A percentile compares a stretch with the other conserved stretches of the same genome.
Evolutionary conservation across 64 coral and sea anemone species (phyloP).

Genomic region (Porites lutea): DNA sequence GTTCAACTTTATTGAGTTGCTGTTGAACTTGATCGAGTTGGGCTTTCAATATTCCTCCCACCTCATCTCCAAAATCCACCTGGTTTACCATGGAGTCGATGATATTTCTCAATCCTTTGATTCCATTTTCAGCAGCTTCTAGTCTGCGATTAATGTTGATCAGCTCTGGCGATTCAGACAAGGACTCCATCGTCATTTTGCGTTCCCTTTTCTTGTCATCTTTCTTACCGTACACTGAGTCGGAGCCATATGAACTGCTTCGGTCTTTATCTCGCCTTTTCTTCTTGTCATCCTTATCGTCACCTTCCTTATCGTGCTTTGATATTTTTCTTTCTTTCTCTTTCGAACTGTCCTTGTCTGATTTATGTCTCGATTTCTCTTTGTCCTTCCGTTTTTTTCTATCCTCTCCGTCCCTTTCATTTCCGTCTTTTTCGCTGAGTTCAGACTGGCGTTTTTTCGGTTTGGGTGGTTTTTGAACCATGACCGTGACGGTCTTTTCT

Average conservation of each 20-base stretch:
- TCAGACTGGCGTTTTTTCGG: constrained; percentile 4
- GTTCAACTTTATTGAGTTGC: constrained; percentile 79
- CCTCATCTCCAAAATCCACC: constrained; percentile 92
- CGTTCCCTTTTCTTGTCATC: constrained; percentile 82
- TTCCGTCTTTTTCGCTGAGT: constrained; percentile 62
- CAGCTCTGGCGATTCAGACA: constrained; percentile 76
- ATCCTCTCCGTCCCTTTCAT: constrained; percentile 62
- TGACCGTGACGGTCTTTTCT: constrained; percentile 86
- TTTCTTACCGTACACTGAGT: constrained; percentile 61
- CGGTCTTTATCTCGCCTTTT: constrained; percentile 56
- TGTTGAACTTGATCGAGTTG: constrained; percentile 83
- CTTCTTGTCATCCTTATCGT: constrained; percentile 74
- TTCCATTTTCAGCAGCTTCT: constrained; percentile 82
- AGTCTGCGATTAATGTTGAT: constrained; percentile 78
- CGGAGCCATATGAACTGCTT: constrained; percentile 22
- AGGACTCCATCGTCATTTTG: constrained; percentile 53
- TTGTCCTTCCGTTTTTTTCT: constrained; percentile 73
- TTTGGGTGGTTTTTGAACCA: constrained; percentile 67
- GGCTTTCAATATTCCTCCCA: constrained; percentile 84
- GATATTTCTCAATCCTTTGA: constrained; percentile 89
- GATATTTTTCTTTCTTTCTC: constrained; percentile 72
- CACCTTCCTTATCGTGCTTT: constrained; percentile 66
- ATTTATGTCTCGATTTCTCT: constrained; percentile 57
- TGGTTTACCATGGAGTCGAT: constrained; percentile 96
- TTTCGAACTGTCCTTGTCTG: constrained; percentile 51